Conservation (phyloP, 2,113 vertebrate genomes). For the Thalassoma bifasciatum region DNA sequence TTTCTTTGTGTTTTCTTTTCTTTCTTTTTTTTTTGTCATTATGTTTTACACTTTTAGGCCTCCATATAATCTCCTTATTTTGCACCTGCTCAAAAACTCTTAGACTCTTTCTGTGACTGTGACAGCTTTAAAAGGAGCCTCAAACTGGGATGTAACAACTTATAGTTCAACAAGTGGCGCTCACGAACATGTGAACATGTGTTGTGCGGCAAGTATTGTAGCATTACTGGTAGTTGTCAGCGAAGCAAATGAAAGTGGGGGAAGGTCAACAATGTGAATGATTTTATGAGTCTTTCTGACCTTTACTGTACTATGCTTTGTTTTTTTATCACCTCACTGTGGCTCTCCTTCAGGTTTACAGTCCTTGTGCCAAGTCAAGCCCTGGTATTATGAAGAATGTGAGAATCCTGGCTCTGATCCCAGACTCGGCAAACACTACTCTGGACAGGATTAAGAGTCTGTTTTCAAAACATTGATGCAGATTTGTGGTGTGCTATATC, state of each 20-base stretch:
- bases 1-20: too few species aligned
- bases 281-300: slow-evolving; percentile 47
- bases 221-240: slow-evolving; percentile 7
- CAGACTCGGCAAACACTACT: slow-evolving; percentile 50
- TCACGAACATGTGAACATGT: slow-evolving; percentile 18
- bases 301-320: slow-evolving; percentile 29
- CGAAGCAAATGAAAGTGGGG: neutral
- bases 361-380: slow-evolving; percentile 51
- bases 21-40: too few species aligned
- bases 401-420: slow-evolving; percentile 68
- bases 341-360: slow-evolving; percentile 36
- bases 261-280: neutral
- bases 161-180: neutral
- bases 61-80: too few species aligned
- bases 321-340: slow-evolving; percentile 10
- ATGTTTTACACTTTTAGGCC: too few species aligned
- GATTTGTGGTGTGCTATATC: slow-evolving; percentile 8
- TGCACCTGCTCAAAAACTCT: too few species aligned
- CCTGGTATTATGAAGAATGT: slow-evolving; percentile 64
- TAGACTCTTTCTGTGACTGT: too few species aligned
- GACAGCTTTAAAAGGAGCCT: too few species aligned
- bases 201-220: slow-evolving; percentile 22
- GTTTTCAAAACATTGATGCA: slow-evolving; percentile 33
- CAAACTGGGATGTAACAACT: neutral
- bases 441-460: slow-evolving; percentile 56